phyloP scores from a whole-genome alignment of 2,888 invertebrate genomes.

The Tachina fera region DNA sequence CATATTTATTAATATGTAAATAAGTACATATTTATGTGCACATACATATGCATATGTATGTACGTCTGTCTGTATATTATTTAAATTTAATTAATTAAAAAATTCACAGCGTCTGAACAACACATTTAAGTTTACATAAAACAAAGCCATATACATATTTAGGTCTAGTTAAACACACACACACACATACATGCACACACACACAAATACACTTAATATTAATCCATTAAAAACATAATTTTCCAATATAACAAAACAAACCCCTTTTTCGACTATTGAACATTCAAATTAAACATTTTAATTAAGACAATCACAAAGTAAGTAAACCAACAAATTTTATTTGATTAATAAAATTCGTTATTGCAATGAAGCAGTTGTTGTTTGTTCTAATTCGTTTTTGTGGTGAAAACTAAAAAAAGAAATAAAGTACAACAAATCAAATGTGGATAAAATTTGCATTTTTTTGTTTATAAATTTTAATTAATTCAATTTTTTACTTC shows the following conservation, averaged over 20 bases:
- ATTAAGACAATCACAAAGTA: constrained; percentile 40
- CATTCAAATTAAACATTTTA: constrained; percentile 16
- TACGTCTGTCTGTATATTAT: background rate
- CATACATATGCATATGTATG: no score
- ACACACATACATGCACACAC: background rate
- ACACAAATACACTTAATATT: background rate
- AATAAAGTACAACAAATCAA: constrained; percentile 64
- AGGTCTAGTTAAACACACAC: background rate
- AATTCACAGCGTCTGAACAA: constrained; percentile 29
- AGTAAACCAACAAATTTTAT: constrained; percentile 29
- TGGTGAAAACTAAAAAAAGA: constrained; percentile 25
- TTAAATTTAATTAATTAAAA: background rate
- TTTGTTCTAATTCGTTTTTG: constrained; percentile 36
- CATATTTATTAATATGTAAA: no score
- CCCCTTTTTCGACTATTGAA: constrained; percentile 9
- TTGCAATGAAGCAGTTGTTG: constrained; percentile 65
- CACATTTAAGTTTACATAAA: constrained; percentile 7
- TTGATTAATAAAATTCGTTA: constrained; percentile 45
- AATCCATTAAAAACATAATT: background rate
- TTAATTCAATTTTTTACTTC: constrained; percentile 4
- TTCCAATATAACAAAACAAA: background rate
- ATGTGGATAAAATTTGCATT: constrained; percentile 61
- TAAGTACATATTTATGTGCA: no score
- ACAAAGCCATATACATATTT: constrained; percentile 1
- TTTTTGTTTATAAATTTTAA: constrained; percentile 17